Base-by-base conservation (phyloP, 2,888 invertebrate species). In the Andricus quercusramuli region DNA sequence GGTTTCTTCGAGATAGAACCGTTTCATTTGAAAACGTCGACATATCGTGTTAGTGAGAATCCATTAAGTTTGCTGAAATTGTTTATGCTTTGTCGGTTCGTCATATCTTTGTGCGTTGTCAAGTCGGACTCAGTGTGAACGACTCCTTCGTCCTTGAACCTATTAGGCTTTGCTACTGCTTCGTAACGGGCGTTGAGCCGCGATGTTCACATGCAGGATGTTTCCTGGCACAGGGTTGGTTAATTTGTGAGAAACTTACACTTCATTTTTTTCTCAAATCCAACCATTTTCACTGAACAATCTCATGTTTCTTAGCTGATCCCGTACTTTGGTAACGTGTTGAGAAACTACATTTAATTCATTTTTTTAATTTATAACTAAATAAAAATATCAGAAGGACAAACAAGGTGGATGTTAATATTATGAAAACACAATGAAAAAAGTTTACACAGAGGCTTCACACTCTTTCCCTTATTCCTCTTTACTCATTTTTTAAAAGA, bases 71-170 rank as follows among this genome's bases (percentile, higher is more conserved):
- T 37, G 32, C 74, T 32, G 51, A 74, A 74, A 74, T 56, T 56
- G 85, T 81, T 83, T 83, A 81, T 70, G 84, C 82, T 82, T 83
- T 82, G 85, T 83, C 83, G 85, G 80, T 84, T 84, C 85, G 85
- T 85, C 85, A 84, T n/a, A n/a, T 86, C 85, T 85, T 82, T 81
- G 82, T 80, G 83, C 83, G 82, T 81, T 79, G 85, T 81, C 82
- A 84, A 86, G 85, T 83, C 83, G 79, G 82, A 83, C 82, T 82
- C 83, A 84, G 84, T 85, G 86, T 86, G 85, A 87, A 86, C 85
- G 85, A 86, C 86, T 87, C 85, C 82, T 83, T 85, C 85, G 87
- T 86, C 86, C 86, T 86, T 87, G 85, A 87, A 87, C 86, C 87
- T 85, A 86, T 86, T 87, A 87, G 86, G 84, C 84, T 86, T 84